phyloP scores from a whole-genome alignment of 2,888 invertebrate genomes.

The Camptogramma bilineatum region DNA sequence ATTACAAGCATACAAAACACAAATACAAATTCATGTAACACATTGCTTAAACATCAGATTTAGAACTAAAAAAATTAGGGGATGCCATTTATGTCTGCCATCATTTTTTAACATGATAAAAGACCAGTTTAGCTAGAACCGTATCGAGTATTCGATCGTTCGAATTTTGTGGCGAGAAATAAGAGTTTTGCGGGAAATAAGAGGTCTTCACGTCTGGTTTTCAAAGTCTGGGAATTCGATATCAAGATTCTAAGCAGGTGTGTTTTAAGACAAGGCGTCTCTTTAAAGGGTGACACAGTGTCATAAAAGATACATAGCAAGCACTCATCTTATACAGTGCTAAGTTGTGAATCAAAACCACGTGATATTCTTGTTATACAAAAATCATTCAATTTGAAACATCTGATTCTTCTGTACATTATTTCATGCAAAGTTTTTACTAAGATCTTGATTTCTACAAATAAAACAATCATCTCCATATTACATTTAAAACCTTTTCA shows the following conservation, averaged over 20 bases:
- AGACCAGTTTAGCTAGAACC: slow-evolving; percentile 55
- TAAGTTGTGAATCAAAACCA: background rate
- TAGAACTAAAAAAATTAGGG: slow-evolving; percentile 49
- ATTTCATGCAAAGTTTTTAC: too few species aligned
- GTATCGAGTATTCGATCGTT: slow-evolving; percentile 48
- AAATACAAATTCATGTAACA: slow-evolving; percentile 36
- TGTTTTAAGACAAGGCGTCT: slow-evolving; percentile 74
- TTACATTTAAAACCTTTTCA: too few species aligned
- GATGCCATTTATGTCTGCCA: slow-evolving; percentile 52
- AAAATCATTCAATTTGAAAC: too few species aligned
- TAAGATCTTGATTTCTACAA: too few species aligned
- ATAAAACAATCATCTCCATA: too few species aligned
- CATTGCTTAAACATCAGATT: slow-evolving; percentile 51
- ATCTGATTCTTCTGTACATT: too few species aligned
- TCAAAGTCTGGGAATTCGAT: slow-evolving; percentile 71
- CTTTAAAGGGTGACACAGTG: slow-evolving; percentile 60
- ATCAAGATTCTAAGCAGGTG: slow-evolving; percentile 83
- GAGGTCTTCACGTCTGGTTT: slow-evolving; percentile 66
- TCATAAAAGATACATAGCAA: slow-evolving; percentile 23
- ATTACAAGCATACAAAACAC: slow-evolving; percentile 36
- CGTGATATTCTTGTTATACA: too few species aligned
- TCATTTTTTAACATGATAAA: slow-evolving; percentile 59
- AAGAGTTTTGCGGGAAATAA: slow-evolving; percentile 56
- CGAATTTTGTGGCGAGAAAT: slow-evolving; percentile 47
- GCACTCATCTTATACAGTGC: background rate